These are phyloP conservation scores for Oreochromis niloticus DNA, from an alignment of 2,113 vertebrate genomes.

Conservation along the genomic window DNA sequence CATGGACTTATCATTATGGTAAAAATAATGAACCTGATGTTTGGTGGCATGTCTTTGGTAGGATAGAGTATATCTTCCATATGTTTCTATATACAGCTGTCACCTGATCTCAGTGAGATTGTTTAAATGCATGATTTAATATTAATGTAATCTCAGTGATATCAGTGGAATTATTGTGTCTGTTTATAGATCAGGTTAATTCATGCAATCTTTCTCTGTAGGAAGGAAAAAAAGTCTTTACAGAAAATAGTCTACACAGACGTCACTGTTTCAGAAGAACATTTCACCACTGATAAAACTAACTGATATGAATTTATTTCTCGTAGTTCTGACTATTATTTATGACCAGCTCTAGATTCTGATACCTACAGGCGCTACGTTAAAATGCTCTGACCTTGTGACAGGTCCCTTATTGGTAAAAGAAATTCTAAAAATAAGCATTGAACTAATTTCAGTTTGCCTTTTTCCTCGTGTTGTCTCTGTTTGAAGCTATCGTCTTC, in stretches of 20 bases:
- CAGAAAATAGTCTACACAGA: not conserved
- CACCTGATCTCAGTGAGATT: fast-evolving
- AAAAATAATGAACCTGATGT: not conserved
- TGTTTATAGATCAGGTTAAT: not conserved
- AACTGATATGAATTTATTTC: not conserved
- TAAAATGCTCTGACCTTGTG: not conserved
- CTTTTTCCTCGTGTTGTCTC: not conserved
- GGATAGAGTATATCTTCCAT: not conserved
- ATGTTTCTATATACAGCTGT: not conserved
- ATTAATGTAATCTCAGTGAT: not conserved
- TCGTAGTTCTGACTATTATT: not conserved
- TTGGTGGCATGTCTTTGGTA: not conserved
- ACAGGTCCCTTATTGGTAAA: not conserved
- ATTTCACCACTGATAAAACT: not conserved
- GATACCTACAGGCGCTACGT: not conserved
- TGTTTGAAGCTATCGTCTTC: not conserved
- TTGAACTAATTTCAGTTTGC: fast-evolving
- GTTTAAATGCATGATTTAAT: not conserved
- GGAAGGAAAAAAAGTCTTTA: not conserved
- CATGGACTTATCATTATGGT: not conserved
- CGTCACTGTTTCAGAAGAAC: fast-evolving
- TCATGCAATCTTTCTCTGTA: not conserved
- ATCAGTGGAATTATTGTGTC: not conserved
- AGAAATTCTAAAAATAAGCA: not conserved
- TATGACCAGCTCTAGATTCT: not conserved